Conservation (phyloP, 2,888 invertebrate species). For the Lepidochitona cinerea region DNA sequence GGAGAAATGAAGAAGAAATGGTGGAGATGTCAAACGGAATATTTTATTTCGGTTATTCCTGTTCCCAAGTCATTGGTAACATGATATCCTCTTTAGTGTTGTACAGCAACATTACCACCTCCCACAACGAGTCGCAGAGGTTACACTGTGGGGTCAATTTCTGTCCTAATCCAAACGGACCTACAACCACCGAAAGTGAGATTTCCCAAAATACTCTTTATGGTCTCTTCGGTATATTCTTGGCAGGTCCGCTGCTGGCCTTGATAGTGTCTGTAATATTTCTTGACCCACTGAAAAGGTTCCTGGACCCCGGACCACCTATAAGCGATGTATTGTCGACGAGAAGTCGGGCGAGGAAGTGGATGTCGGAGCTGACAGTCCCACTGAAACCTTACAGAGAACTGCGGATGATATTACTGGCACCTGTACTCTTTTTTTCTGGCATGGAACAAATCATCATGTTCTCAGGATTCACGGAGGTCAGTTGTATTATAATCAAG, state of each 20-base stretch:
- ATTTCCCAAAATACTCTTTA: not conserved
- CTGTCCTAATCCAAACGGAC: not conserved
- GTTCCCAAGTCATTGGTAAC: not conserved
- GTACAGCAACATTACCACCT: not conserved
- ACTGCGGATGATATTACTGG: not conserved
- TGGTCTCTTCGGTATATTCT: not conserved
- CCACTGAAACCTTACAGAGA: not conserved
- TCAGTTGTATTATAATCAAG: not conserved
- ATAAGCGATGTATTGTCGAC: not conserved
- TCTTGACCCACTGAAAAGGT: not conserved
- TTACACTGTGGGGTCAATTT: not conserved
- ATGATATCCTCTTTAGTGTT: not conserved
- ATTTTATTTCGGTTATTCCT: not conserved
- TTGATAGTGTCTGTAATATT: not conserved
- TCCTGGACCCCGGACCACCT: not conserved
- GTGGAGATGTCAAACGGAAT: not conserved
- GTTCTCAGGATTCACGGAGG: not conserved
- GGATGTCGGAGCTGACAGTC: not conserved
- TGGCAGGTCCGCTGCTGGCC: not conserved
- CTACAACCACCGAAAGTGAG: not conserved
- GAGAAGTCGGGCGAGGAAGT: not conserved
- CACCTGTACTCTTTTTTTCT: not conserved
- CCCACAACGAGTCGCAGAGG: not conserved
- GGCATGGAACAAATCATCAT: not conserved
- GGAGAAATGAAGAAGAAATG: not conserved